phyloP scores from a whole-genome alignment of 2,888 invertebrate genomes.

The Drosophila borealis region DNA sequence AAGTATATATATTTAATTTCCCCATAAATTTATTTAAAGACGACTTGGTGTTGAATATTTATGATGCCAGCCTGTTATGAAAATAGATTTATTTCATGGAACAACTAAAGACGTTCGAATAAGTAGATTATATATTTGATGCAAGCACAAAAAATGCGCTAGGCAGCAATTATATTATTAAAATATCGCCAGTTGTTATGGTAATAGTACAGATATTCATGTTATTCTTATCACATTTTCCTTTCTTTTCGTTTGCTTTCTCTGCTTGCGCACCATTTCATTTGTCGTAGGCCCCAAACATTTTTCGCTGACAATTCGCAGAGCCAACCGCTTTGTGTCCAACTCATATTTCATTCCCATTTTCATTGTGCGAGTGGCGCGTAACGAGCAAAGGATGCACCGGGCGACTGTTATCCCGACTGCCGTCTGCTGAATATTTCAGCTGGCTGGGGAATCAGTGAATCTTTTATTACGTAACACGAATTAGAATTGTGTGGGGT shows the following conservation, averaged over 20 bases:
- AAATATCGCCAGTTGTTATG: slow-evolving; percentile 12
- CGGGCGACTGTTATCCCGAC: slow-evolving; percentile 14
- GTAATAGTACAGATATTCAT: slow-evolving; percentile 8
- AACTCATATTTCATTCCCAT: slow-evolving; percentile 71
- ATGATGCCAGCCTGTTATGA: not conserved
- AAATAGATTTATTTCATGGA: slow-evolving; percentile 1
- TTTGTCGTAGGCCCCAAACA: slow-evolving; percentile 38
- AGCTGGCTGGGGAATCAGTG: slow-evolving; percentile 48
- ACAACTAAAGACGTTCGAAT: not conserved
- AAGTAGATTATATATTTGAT: slow-evolving; percentile 6
- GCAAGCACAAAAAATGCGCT: not conserved
- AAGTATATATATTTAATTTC: too few species aligned
- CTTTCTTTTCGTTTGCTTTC: slow-evolving; percentile 4
- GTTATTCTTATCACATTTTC: slow-evolving; percentile 27
- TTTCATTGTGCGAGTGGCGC: slow-evolving; percentile 38
- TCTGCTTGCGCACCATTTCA: slow-evolving; percentile 16
- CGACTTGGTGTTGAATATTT: too few species aligned
- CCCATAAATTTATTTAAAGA: too few species aligned
- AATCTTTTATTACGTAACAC: slow-evolving; percentile 73
- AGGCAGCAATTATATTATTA: slow-evolving; percentile 25
- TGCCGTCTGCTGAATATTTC: slow-evolving; percentile 73
- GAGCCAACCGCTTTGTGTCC: slow-evolving; percentile 41
- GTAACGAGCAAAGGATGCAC: slow-evolving; percentile 45
- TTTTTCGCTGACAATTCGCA: slow-evolving; percentile 55
- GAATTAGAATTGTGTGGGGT: slow-evolving; percentile 44